Evolutionary conservation across 2,797 vertebrate species (phyloP).

Genomic region (Micrastur ruficollis): DNA sequence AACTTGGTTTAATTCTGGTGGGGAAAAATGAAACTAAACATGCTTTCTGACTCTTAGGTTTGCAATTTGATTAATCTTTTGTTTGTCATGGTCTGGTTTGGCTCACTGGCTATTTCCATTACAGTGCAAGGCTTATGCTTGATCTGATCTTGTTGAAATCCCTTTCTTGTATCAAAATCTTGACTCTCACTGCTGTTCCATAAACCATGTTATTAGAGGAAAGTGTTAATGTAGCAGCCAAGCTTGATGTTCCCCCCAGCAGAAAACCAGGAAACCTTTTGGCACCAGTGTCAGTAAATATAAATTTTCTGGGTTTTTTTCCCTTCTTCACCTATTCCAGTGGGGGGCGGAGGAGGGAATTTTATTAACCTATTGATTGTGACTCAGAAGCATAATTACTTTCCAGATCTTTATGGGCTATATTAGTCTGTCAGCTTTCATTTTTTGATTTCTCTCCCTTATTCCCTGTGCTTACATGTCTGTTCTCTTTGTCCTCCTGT

Average conservation of each 20-base stretch:
- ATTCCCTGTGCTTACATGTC: neutral
- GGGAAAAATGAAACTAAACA: neutral
- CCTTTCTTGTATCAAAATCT: neutral
- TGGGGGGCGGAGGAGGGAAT: neutral
- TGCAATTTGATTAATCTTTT: neutral
- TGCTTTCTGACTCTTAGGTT: neutral
- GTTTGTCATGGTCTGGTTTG: neutral
- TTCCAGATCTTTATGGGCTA: slow-evolving; percentile 4
- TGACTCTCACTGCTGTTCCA: neutral
- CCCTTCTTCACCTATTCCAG: neutral
- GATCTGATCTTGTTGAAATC: neutral
- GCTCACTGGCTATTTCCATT: neutral
- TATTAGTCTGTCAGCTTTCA: slow-evolving; percentile 36
- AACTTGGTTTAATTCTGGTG: neutral
- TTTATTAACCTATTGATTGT: slow-evolving; percentile 56
- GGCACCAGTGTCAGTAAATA: neutral
- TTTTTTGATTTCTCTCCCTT: slow-evolving; percentile 18
- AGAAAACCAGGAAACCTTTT: neutral
- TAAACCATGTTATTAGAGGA: neutral
- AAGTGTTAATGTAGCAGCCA: neutral
- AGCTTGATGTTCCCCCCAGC: neutral
- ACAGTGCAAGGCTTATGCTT: neutral
- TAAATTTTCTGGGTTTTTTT: neutral
- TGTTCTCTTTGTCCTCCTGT: neutral
- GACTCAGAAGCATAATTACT: slow-evolving; percentile 23